Base-by-base conservation (phyloP, 2,113 vertebrate genomes). In the Siphamia tubifer region DNA sequence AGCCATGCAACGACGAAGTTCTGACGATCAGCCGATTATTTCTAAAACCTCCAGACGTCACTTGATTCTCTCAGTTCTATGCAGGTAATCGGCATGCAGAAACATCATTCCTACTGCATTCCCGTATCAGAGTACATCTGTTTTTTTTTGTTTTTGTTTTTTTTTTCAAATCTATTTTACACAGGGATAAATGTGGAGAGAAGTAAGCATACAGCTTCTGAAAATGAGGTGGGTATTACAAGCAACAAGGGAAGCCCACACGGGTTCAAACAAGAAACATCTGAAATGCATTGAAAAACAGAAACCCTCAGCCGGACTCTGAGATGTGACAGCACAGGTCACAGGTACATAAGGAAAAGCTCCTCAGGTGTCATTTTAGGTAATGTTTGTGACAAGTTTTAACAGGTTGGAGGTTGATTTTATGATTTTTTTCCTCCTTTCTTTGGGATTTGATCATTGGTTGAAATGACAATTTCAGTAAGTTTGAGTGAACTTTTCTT, bases 31-130 rank as follows among this genome's bases (percentile, higher is more conserved):
- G 58, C 3, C 17, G 5, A 74, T 65, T 25, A 15, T 51, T 72
- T 72, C 23, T 40, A 23, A 19, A 58, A 72, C 53, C 21, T 70
- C 49, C 61, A 71, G 68, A 81, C 13, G 4, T 40, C 36, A 48
- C 42, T 45, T 45, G 57, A 74, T 76, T 74, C 57, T 80, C 69
- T 73, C 55, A 55, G 53, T 63, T 35, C 58, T 68, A 49, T 52
- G 70, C 75, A 49, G 67, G 68, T 44, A 49, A 35, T 53, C 16
- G 6, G 23, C 79, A 82, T 85, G 82, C 70, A 86, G 17, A 52
- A 31, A 63, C 43, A 51, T 60, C 3, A 57, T 52, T 62, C 52
- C 58, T 53, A 54, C 51, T 39, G 57, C 55, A 3, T 36, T 16
- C 25, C 53, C 38, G 23, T 74, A 39, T 69, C 36, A 34, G 32